Evolutionary conservation across 1,140 invertebrate species (phyloP), one percentile per base, ranked within the genome.

Genomic region (Papilio helenus): DNA sequence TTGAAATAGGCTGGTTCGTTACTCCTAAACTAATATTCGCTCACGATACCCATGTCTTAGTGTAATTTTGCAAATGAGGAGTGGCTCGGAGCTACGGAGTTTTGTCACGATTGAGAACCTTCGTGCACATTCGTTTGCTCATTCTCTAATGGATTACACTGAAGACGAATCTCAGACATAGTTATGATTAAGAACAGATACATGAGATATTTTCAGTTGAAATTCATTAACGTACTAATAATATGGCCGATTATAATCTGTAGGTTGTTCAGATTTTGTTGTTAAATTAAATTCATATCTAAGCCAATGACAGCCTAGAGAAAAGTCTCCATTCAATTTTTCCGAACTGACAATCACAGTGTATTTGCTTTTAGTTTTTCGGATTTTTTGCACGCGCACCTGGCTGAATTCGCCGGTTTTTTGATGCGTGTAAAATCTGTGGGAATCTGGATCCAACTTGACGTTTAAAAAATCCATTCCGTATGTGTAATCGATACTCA

Each of bases 141-240:
- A 92, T 90, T 91, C 89, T 89, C 88, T 93, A 93, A 91, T 91
- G 90, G 90, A 90, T 91, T 74, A 49, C 20, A 68, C 44, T 26
- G 44, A 26, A 74, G 42, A 26, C 7, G 72, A 74, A 68, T 68
- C 61, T 68, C 81, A 80, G 84, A 91, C 87, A 92, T 90, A 90
- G 89, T 92, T 89, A 92, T 93, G 89, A 93, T 88, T 92, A 91
- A 89, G 87, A 84, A 88, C 86, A 87, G 85, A 84, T 86, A 29
- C 14, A 34, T 29, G 18, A 68, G 61, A 29, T 14, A 68, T 61
- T 61, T 61, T 26, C 12, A 10, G 23, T 14, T 1, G 23, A 14
- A 61, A n/a, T 55, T n/a, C n/a, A 9, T n/a, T 55, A 20, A 55
- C 20, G 34, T 39, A 39, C 34, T 39, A 39, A 39, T 39, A 5